Conservation (phyloP, 2,797 vertebrate genomes). For the Girardinus metallicus region DNA sequence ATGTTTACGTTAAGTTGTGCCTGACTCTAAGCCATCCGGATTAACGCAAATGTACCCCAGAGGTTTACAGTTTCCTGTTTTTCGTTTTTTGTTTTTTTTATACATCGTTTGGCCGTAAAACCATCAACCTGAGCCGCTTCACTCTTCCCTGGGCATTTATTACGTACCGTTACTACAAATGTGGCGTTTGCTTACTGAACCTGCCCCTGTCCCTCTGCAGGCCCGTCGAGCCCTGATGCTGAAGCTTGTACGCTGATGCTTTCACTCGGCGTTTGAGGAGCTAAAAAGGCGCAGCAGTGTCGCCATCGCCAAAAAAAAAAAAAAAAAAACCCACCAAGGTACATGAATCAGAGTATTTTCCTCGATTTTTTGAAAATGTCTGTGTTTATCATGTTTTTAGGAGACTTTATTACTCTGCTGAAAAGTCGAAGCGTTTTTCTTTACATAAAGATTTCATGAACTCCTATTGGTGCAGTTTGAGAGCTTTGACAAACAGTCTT, state of each 20-base stretch:
- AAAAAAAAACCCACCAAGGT: no score
- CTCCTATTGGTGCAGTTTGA: not conserved
- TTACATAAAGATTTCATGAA: not conserved
- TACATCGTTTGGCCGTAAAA: not conserved
- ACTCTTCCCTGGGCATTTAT: constrained; percentile 22
- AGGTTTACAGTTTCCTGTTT: constrained; percentile 25
- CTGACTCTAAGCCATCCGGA: constrained; percentile 65
- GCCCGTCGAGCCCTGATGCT: constrained; percentile 18
- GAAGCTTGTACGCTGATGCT: not conserved
- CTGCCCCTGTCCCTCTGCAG: not conserved
- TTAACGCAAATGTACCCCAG: constrained; percentile 48
- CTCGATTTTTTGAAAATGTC: not conserved
- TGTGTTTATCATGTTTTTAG: not conserved
- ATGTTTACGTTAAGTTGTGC: constrained; percentile 82
- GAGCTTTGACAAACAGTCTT: not conserved
- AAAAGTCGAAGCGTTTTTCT: not conserved
- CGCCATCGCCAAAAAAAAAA: not conserved
- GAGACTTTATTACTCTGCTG: not conserved
- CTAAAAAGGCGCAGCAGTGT: not conserved
- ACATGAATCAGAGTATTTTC: not conserved
- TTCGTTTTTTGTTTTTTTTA: not conserved
- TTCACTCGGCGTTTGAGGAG: not conserved
- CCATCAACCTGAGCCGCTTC: constrained; percentile 11
- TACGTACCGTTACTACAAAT: not conserved
- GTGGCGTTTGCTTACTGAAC: not conserved